A percentile compares a stretch with the other conserved stretches of the same genome.
Evolutionary conservation across 2,797 vertebrate species (phyloP).

Genomic region (Parauchenoglanis punctatus): DNA sequence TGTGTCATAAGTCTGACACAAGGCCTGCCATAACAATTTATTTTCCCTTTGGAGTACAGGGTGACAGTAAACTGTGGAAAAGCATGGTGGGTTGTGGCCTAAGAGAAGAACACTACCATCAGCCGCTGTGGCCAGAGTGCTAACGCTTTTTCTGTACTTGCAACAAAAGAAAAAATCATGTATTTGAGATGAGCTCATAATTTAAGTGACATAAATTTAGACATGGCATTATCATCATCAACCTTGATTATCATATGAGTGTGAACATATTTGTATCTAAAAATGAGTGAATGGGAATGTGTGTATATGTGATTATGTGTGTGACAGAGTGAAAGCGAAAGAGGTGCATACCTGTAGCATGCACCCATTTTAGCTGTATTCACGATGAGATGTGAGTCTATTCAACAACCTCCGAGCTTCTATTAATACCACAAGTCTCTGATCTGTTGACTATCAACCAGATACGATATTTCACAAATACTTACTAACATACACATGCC

Average conservation of each 20-base stretch:
- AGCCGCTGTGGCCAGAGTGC: background rate
- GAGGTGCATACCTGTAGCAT: conserved; percentile 40
- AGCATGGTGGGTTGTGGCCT: background rate
- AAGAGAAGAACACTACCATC: conserved; percentile 2
- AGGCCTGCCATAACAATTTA: conserved; percentile 31
- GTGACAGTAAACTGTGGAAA: conserved; percentile 40
- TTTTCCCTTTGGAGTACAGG: conserved; percentile 27
- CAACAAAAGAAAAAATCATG: conserved; percentile 23
- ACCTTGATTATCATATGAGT: background rate
- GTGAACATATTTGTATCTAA: background rate
- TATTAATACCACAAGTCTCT: conserved; percentile 67
- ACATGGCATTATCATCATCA: background rate
- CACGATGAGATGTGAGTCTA: conserved; percentile 62
- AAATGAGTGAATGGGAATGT: background rate
- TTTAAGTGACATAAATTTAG: background rate
- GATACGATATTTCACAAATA: conserved; percentile 67
- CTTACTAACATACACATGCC: conserved; percentile 58
- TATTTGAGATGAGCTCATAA: background rate
- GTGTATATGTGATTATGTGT: background rate
- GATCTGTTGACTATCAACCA: conserved; percentile 66
- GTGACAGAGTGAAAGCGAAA: background rate
- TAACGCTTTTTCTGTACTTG: conserved; percentile 2
- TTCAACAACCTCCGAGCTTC: conserved; percentile 58
- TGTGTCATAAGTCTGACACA: conserved; percentile 11
- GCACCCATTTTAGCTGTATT: conserved; percentile 66